Evolutionary conservation across 2,888 invertebrate genomes (phyloP).

Genomic region (Diarsia dahlii): DNA sequence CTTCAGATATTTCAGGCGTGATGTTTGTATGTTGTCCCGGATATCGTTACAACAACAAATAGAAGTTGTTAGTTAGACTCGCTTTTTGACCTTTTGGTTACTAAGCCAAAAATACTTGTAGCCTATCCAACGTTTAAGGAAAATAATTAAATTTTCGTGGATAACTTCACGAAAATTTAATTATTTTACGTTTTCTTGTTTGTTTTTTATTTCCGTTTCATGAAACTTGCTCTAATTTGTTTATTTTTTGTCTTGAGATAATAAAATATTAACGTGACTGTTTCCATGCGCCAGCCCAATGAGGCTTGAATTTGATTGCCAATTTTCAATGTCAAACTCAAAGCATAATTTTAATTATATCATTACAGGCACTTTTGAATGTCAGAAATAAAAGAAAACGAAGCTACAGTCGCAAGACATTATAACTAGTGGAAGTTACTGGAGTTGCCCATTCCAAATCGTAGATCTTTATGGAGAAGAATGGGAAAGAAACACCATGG

Average conservation of each 20-base stretch:
- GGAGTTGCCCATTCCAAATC: too few relatives aligned
- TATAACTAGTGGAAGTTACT: too few relatives aligned
- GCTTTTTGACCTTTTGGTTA: conserved; percentile 7
- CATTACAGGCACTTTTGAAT: too few relatives aligned
- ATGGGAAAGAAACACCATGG: too few relatives aligned
- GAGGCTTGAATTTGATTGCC: background rate
- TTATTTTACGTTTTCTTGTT: background rate
- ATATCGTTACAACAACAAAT: background rate
- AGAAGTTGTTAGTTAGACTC: background rate
- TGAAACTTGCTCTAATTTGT: background rate
- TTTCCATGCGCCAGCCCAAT: background rate
- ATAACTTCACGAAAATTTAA: background rate
- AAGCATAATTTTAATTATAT: too few relatives aligned
- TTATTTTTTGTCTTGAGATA: background rate
- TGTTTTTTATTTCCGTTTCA: background rate
- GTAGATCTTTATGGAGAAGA: too few relatives aligned
- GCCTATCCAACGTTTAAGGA: background rate
- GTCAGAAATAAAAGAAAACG: too few relatives aligned
- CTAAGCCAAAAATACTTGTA: background rate
- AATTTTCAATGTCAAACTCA: background rate
- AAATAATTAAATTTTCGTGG: background rate
- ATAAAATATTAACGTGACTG: background rate
- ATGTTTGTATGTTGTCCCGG: too few relatives aligned
- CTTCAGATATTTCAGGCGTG: too few relatives aligned
- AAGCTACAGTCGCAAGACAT: too few relatives aligned